Evolutionary conservation across 2,888 invertebrate species (phyloP), one percentile per base, ranked within the genome.

Genomic region (Myopa tessellatipennis): DNA sequence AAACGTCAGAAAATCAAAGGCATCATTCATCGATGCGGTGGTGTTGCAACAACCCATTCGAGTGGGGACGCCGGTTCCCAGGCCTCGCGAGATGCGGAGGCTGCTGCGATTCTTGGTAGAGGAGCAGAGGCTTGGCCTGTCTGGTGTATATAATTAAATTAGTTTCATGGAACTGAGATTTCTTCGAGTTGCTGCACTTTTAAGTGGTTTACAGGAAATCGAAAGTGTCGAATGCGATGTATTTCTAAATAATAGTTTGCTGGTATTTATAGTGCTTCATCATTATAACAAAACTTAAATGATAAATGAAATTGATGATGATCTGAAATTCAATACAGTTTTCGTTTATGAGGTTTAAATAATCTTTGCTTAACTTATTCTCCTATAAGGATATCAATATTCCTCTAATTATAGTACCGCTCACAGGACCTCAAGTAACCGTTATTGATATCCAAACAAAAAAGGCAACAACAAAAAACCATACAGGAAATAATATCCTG

Each of bases 81-180:
- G 61, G 18, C 34, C 34, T 26, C n/a, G 8, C 34, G 40, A 14
- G 40, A n/a, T 18, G 16, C n/a, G 60, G n/a, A 14, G 4, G 40
- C 50, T 63, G 50, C 73, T 1, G 40, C 74, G 45, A 18, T 52
- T 74, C 60, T 61, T 40, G 73, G 50, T 61, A 61, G n/a, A 71
- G 71, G 36, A 65, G 65, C 50, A 26, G 26, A 26, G 26, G 26
- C 45, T 26, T 52, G 52, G 36, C 34, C 36, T 50, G 14, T n/a
- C 0, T 55, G 55, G 50, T 14, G 8, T 50, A 14, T 50, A 10
- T 55, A 55, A 4, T 55, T 16, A 55, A 55, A 74, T 74, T 74
- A 74, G 74, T 74, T 74, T 52, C 74, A 50, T 16, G 65, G 65
- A 74, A 65, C 63, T 65, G 50, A 36, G 18, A 3, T 40, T 60